A percentile compares a stretch with the other conserved stretches of the same genome.
Evolutionary conservation across 2,888 invertebrate genomes (phyloP).

Genomic region (Mythimna albipuncta): DNA sequence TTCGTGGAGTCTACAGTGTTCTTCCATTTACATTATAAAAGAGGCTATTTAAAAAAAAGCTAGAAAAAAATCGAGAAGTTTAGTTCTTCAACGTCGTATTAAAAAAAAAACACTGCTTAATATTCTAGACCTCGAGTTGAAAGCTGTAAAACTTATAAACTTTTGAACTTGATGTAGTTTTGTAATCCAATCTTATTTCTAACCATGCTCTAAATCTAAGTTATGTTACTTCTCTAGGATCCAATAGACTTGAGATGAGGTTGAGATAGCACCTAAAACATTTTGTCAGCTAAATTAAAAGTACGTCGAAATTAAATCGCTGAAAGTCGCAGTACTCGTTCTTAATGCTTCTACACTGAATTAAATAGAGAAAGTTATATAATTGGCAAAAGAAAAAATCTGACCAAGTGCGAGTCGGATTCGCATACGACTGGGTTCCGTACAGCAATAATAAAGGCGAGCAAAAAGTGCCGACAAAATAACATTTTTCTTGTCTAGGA

Average conservation of each 20-base stretch:
- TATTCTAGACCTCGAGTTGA: neutral
- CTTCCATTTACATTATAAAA: too few relatives aligned
- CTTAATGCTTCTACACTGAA: neutral
- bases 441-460: too few relatives aligned
- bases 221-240: neutral
- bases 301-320: neutral
- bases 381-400: too few relatives aligned
- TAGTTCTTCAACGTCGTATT: neutral
- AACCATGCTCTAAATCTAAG: neutral
- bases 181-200: slow-evolving; percentile 1
- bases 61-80: neutral
- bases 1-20: too few relatives aligned
- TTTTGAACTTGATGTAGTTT: neutral
- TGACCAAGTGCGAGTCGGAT: too few relatives aligned
- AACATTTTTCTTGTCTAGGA: too few relatives aligned
- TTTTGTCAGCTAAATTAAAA: neutral
- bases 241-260: neutral
- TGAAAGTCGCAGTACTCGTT: neutral
- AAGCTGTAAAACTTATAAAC: slow-evolving; percentile 6
- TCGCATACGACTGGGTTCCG: too few relatives aligned
- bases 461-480: too few relatives aligned
- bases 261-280: too few relatives aligned
- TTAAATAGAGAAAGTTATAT: neutral
- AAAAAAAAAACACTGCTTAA: neutral
- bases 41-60: too few relatives aligned